Evolutionary conservation across 2,888 invertebrate genomes (phyloP), one percentile per base, ranked within the genome.

Genomic region (Lypha dubia): DNA sequence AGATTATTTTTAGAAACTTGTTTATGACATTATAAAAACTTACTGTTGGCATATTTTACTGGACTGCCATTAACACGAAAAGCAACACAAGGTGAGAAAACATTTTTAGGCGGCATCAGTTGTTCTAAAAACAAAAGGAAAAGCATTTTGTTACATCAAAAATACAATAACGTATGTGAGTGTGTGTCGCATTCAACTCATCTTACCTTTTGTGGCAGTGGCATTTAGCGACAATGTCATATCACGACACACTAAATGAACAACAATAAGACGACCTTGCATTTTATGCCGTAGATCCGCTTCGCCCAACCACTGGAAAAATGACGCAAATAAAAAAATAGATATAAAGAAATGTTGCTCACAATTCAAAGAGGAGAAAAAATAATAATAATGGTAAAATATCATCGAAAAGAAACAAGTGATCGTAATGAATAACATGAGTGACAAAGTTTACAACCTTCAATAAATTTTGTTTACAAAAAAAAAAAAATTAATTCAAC

Each of bases 1-100:
- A n/a, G n/a, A n/a, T n/a, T n/a, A n/a, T n/a, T n/a, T n/a, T n/a
- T n/a, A n/a, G n/a, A n/a, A n/a, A n/a, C n/a, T n/a, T n/a, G n/a
- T n/a, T n/a, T n/a, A n/a, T n/a, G n/a, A n/a, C n/a, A n/a, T n/a
- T n/a, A n/a, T n/a, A n/a, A n/a, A n/a, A n/a, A 92, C 94, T 93
- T 92, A 95, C 95, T 95, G 86, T 93, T 94, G 9, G 93, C 91
- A 88, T 94, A 93, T 90, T 94, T 95, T 1, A 94, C 94, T 13
- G 97, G 96, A 46, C 96, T 95, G 71, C 97, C 97, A 87, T 96
- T 97, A 8, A 97, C 95, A 86, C 97, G 94, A 89, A 97, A 97
- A 4, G 97, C 96, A 62, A 97, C 96, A 89, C 97, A 97, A 0
- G 97, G 97, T 2, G 96, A 95, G 91, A 96, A 96, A 28, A 97